Evolutionary conservation across 2,797 vertebrate species (phyloP), one percentile per base, ranked within the genome.

Genomic region (Squalus acanthias): DNA sequence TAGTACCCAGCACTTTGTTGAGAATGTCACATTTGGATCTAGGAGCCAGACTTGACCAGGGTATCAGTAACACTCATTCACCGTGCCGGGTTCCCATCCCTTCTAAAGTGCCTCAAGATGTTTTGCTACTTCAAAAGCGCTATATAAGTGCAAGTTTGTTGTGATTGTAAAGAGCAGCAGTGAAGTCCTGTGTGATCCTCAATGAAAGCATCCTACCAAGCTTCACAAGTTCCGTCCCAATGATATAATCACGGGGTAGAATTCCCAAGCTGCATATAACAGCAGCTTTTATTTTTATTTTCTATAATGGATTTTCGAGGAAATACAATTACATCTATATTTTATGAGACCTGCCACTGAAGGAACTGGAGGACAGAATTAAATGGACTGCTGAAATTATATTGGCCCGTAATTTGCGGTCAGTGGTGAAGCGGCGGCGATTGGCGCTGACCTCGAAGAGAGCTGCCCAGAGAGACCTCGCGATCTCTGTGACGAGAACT

Each of bases 71-170:
- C 88, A 63, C 29, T n/a, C 88, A 29, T 63, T 91, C 88, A 63
- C 29, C 29, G 9, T n/a, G 29, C 88, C 33, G 29, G 26, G 33
- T 91, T 91, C 88, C 57, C 88, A 91, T 26, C 60, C 29, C 29
- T 91, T 91, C 26, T 26, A 91, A 91, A 91, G 88, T 91, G 88
- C 88, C 88, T 91, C 88, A 91, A 91, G 57, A 91, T 91, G 88
- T 91, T 91, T 5, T 60, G 6, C 60, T 63, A n/a, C 57, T n/a
- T 91, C 57, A 91, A 91, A 91, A 60, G 29, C 10, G 2, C 3
- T 13, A 33, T 33, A 91, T 60, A 63, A 63, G 57, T 63, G 88
- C 13, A 63, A n/a, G 57, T 7, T 91, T 91, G 57, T 63, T 91
- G 60, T 91, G 29, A 63, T 33, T 63, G 57, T 29, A 63, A 63